Percentiles rank a stretch among this genome's conserved stretches.
Evolutionary conservation across 2,797 vertebrate genomes (phyloP).

Genomic region (Erpetoichthys calabaricus): DNA sequence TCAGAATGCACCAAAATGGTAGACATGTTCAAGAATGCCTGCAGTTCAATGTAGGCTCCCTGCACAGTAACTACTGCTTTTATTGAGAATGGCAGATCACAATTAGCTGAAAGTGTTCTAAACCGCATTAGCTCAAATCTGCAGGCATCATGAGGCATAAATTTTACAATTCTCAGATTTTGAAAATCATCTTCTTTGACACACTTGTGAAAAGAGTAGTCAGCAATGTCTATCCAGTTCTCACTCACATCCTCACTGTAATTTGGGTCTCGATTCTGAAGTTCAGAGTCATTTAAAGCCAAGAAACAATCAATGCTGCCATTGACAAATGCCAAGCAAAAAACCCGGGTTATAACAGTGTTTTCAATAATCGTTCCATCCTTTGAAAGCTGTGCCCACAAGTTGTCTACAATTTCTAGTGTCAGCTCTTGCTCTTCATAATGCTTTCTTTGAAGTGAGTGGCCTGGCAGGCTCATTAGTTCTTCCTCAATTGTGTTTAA

Average conservation of each 20-base stretch:
- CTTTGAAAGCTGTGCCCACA: conserved; percentile 74
- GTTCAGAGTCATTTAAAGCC: conserved; percentile 71
- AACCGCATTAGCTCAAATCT: conserved; percentile 85
- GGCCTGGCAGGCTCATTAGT: conserved; percentile 53
- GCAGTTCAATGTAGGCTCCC: conserved; percentile 83
- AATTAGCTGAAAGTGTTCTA: conserved; percentile 46
- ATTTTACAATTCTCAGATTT: conserved; percentile 65
- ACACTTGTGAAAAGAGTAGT: conserved; percentile 70
- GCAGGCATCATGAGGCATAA: conserved; percentile 70
- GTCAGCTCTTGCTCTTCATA: conserved; percentile 85
- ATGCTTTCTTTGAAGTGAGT: conserved; percentile 53
- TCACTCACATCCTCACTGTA: conserved; percentile 60
- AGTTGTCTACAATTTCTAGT: conserved; percentile 77
- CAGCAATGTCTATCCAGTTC: conserved; percentile 68
- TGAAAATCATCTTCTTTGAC: conserved; percentile 64
- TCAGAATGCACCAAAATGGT: conserved; percentile 32
- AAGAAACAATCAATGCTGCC: conserved; percentile 72
- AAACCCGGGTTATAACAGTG: conserved; percentile 62
- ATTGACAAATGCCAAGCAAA: conserved; percentile 78
- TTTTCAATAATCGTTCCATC: conserved; percentile 56
- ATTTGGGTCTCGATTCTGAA: conserved; percentile 53
- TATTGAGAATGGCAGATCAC: conserved; percentile 71
- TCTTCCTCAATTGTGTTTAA: conserved; percentile 73
- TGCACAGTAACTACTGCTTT: conserved; percentile 79
- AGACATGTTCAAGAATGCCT: conserved; percentile 79